These are phyloP conservation scores for Microchirus variegatus DNA, from an alignment of 2,797 vertebrate genomes.

Conservation along the genomic window DNA sequence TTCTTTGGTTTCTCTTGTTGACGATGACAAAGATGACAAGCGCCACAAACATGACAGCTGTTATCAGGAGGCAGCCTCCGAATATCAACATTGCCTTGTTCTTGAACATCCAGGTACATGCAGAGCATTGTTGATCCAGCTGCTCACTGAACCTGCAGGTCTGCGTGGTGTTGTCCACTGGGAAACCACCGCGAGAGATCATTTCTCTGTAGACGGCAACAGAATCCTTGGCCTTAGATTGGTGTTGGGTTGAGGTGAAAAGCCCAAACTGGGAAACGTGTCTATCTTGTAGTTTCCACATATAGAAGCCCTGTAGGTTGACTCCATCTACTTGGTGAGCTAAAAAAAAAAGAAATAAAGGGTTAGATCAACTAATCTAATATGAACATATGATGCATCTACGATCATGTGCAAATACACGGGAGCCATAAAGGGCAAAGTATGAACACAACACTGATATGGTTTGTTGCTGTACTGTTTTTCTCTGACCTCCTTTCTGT, in stretches of 20 bases:
- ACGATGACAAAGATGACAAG: constrained; percentile 75
- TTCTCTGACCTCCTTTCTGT: constrained; percentile 1
- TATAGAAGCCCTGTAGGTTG: constrained; percentile 91
- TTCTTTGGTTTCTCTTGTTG: constrained; percentile 77
- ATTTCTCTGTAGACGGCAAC: constrained; percentile 84
- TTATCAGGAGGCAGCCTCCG: constrained; percentile 82
- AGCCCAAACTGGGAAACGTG: constrained; percentile 87
- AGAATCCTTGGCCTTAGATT: constrained; percentile 88
- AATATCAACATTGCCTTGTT: constrained; percentile 90
- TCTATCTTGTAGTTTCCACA: constrained; percentile 91
- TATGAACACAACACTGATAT: constrained; percentile 24
- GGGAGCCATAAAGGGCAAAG: constrained; percentile 35
- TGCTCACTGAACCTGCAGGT: constrained; percentile 59
- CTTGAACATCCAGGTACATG: constrained; percentile 80
- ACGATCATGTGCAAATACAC: constrained; percentile 4
- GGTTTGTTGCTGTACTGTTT: neutral
- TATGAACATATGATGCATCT: neutral
- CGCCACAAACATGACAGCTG: constrained; percentile 76
- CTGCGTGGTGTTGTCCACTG: constrained; percentile 38
- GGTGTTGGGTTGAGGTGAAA: constrained; percentile 83
- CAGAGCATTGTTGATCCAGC: constrained; percentile 62
- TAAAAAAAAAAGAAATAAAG: constrained; percentile 53
- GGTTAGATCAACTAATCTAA: neutral
- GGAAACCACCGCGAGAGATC: constrained; percentile 83
- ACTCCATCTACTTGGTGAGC: constrained; percentile 87